Evolutionary conservation across 1,140 invertebrate species (phyloP), one percentile per base, ranked within the genome.

Genomic region (Zaprionus tsacasi): DNA sequence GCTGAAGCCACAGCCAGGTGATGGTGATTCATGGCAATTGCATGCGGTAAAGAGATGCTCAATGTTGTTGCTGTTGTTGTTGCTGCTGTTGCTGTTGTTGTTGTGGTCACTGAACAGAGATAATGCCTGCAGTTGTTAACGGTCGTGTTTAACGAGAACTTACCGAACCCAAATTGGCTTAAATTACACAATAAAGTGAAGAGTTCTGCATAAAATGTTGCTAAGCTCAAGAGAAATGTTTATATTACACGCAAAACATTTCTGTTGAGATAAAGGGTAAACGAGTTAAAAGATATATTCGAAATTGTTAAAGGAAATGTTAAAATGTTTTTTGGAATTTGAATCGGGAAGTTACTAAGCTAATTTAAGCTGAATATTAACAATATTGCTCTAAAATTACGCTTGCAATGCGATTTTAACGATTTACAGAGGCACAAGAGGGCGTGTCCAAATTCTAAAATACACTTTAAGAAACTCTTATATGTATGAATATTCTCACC

Each of bases 21-120:
- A 82, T 86, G 82, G 83, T 87, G 83, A 88, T 88, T 88, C 83
- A 88, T 88, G 85, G 68, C 83, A 83, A 89, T 89, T 83, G 85
- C 76, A 88, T 88, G 83, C 83, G 80, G 81, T 81, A 82, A 76
- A 82, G 76, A 70, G 79, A 76, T 88, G 79, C 76, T 82, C 83
- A 87, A 33, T 58, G 35, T 56, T 45, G 17, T 65, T 61, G 33
- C 40, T 60, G 67, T 56, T 68, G 70, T 68, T 82, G 76, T 72
- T n/a, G n/a, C n/a, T n/a, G n/a, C n/a, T 58, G 35, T 56, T 45
- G 17, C 60, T 61, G 33, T 40, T 60, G 67, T 56, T 68, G 70
- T 68, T 82, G 76, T 72, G 69, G 79, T 76, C 70, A 40, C 36
- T 54, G 33, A 25, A 15, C 48, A 52, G 35, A 50, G 66, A 61